These are phyloP conservation scores for Oryctolagus cuniculus DNA, from an alignment of 2,113 vertebrate species.

Conservation along the genomic window mOryCun1.1 NC_091436.1:48842501-48843000, in stretches of 20 bases:
- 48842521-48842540: too few relatives aligned
- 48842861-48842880: not conserved
- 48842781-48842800: not conserved
- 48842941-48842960: not conserved
- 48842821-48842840: not conserved
- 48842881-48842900: slow-evolving; percentile 19
- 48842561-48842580: too few relatives aligned
- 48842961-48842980: not conserved
- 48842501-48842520: too few relatives aligned
- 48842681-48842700: too few relatives aligned
- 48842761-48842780: not conserved
- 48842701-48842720: too few relatives aligned
- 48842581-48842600: too few relatives aligned
- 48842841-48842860: not conserved
- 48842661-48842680: too few relatives aligned
- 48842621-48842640: too few relatives aligned
- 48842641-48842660: too few relatives aligned
- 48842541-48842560: too few relatives aligned
- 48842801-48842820: not conserved
- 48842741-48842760: not conserved
- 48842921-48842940: not conserved
- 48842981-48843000: not conserved
- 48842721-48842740: not conserved
- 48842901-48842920: not conserved
- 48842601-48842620: too few relatives aligned